Evolutionary conservation across 37 sponge, comb jelly and placozoan genomes (phyloP), one percentile per base, ranked within the genome.

Genomic region (Hexactinellida sp.): DNA sequence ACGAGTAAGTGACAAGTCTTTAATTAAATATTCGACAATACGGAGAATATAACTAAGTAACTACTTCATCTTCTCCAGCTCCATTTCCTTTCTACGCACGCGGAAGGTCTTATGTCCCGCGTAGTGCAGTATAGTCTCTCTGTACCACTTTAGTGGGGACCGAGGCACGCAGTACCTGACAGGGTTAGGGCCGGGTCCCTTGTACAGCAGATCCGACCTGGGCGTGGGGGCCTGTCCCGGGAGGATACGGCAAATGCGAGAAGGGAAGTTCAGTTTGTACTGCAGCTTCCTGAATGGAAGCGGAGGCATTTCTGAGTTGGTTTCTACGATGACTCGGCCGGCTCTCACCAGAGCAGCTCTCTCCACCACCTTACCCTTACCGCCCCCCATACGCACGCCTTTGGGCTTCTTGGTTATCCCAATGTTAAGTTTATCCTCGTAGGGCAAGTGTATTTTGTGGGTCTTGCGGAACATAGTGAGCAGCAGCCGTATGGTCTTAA

Each of bases 341-440:
- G 92, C 84, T 37, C 63, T 88, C 38, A 95, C 93, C 54, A 88
- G 38, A 38, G 89, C 88, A 16, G 93, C 86, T 55, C 86, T 91
- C 55, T 90, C 89, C 36, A 91, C 90, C 35, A 95, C 92, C 24
- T 55, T 37, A n/a, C 95, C 95, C 85, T 95, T 95, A n/a, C 95
- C 95, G 36, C 91, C 93, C 5, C 95, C 95, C 95, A 95, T 95
- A n/a, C 95, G 87, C 36, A 85, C 85, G 36, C 88, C 95, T 21
- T 91, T 71, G 0, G 91, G 88, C 55, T 95, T 95, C 87, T 90
- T 92, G 37, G 95, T 95, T 0, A 95, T 92, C 0, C 93, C 93
- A 36, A 93, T 89, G 84, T 91, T 7, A 21, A 63, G 76, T 25
- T 23, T 63, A n/a, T 63, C 13, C 34, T 63, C 76, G 13, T 63